Percentiles rank a stretch among this genome's conserved stretches.
These are phyloP conservation scores for Sthenelais limicola DNA, from an alignment of 2,888 invertebrate species.

Conservation along the genomic window DNA sequence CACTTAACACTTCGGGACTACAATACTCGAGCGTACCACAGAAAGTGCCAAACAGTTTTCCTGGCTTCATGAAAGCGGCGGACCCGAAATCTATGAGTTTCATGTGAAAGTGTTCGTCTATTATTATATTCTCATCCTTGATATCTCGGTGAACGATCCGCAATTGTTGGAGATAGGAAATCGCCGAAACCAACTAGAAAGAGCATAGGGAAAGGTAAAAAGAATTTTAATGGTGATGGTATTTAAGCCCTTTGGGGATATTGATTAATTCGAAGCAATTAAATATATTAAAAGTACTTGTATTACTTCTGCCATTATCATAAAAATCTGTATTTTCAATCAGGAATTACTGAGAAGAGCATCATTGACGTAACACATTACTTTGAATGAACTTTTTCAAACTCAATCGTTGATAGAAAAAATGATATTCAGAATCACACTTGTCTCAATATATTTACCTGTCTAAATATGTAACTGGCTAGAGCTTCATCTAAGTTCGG, in stretches of 20 bases:
- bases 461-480: conserved; percentile 81
- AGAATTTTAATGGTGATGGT: too few species aligned
- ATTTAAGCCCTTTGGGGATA: too few species aligned
- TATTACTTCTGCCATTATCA: too few species aligned
- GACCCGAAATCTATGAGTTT: conserved; percentile 86
- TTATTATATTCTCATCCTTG: conserved; percentile 84
- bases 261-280: too few species aligned
- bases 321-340: too few species aligned
- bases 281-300: too few species aligned
- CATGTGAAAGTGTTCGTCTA: conserved; percentile 81
- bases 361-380: too few species aligned
- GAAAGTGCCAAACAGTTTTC: conserved; percentile 81
- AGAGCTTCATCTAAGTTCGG: conserved; percentile 80
- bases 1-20: conserved; percentile 82
- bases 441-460: too few species aligned
- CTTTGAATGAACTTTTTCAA: too few species aligned
- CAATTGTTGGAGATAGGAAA: conserved; percentile 79
- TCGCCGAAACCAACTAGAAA: conserved; percentile 79
- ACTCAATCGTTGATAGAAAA: too few species aligned
- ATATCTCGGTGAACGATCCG: conserved; percentile 83
- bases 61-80: conserved; percentile 78
- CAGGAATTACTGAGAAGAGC: too few species aligned
- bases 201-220: conserved; percentile 1
- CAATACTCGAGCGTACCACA: conserved; percentile 85
- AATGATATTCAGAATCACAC: too few species aligned